Conservation (phyloP, 2,113 vertebrate species). For the Mus pahari region DNA sequence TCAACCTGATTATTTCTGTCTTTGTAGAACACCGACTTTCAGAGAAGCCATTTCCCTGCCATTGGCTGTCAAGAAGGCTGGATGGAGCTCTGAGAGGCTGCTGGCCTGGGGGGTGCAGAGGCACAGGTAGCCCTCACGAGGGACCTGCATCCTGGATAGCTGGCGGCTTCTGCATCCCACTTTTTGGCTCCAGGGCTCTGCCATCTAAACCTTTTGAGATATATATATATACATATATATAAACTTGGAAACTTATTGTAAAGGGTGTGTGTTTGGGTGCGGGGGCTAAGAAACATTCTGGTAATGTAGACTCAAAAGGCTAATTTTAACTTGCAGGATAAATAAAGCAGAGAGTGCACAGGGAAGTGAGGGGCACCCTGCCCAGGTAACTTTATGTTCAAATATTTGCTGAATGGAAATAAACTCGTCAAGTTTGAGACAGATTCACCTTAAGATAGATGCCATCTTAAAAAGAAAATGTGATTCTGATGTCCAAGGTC, state of each 20-base stretch:
- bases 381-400: neutral
- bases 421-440: neutral
- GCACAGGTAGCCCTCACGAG: constrained; percentile 44
- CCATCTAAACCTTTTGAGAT: constrained; percentile 44
- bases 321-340: neutral
- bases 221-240: too few relatives aligned
- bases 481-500: neutral
- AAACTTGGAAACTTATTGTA: neutral
- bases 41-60: constrained; percentile 79
- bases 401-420: neutral
- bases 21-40: constrained; percentile 84
- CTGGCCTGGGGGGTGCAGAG: neutral
- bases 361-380: rapidly evolving
- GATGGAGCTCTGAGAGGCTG: neutral
- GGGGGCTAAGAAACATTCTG: neutral
- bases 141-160: neutral
- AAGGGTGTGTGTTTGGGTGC: neutral
- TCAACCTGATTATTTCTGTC: constrained; percentile 89
- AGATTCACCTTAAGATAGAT: neutral
- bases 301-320: neutral
- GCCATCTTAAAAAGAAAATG: constrained; percentile 3
- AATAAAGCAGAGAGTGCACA: rapidly evolving
- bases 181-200: neutral
- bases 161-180: neutral
- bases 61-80: constrained; percentile 74